Percentiles rank a stretch among this genome's conserved stretches.
phyloP scores from a whole-genome alignment of 30 jellyfish, hydroid and myxozoan genomes.

The Aurelia sp. region DNA sequence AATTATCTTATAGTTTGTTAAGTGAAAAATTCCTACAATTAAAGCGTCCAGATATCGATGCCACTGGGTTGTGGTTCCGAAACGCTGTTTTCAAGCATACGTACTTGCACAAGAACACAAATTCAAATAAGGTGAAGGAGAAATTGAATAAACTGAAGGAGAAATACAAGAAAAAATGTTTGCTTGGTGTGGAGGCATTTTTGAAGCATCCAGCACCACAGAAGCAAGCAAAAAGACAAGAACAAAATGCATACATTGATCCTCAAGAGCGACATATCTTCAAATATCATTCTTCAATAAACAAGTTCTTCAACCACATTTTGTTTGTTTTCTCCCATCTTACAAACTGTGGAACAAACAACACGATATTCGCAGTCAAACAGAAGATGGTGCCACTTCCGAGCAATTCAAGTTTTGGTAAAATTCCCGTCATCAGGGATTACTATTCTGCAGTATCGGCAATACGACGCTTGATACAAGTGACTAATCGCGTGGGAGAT shows the following conservation, averaged over 20 bases:
- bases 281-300: constrained; percentile 30
- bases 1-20: constrained; percentile 3
- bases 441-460: constrained; percentile 41
- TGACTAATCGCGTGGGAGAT: constrained; percentile 10
- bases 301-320: constrained; percentile 31
- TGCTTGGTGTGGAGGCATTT: neutral
- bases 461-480: neutral
- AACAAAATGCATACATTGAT: constrained; percentile 16
- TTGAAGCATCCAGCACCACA: neutral
- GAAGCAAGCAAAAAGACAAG: neutral
- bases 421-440: neutral
- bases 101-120: neutral
- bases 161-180: neutral
- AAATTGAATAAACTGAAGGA: too few species aligned
- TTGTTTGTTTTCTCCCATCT: constrained; percentile 29
- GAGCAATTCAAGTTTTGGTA: neutral
- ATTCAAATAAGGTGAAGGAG: neutral
- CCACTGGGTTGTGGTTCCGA: constrained; percentile 16
- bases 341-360: constrained; percentile 56
- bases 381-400: neutral
- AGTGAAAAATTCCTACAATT: neutral
- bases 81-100: constrained; percentile 11
- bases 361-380: constrained; percentile 5
- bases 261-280: constrained; percentile 41
- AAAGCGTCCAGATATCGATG: constrained; percentile 33